Evolutionary conservation across 2,888 invertebrate genomes (phyloP), one percentile per base, ranked within the genome.

Genomic region (Syritta pipiens): DNA sequence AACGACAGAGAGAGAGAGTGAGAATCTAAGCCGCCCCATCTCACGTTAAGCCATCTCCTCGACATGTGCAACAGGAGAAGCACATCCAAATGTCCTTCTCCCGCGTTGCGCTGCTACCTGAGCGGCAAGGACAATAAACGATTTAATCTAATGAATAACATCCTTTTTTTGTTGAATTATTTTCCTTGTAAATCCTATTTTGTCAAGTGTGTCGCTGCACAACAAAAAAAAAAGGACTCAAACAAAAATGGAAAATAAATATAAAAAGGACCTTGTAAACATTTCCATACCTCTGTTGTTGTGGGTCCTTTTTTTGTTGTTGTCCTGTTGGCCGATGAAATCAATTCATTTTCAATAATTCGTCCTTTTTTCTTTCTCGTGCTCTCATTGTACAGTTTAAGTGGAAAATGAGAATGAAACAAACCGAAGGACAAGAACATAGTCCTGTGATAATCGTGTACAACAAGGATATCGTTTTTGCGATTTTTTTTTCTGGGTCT

Each of bases 341-440:
- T 79, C 74, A 74, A 74, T 79, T 74, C 79, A 62, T 79, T 67
- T 74, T 74, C 79, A 79, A 79, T 79, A 79, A 72, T 72, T 60
- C n/a, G n/a, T n/a, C n/a, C n/a, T 59, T 51, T 48, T 9, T 3
- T 22, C 22, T 10, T 28, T 6, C 44, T 37, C 53, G 40, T 65
- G 57, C 55, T 67, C 65, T 74, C 67, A 67, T 62, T 77, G 72
- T 63, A 71, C 53, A 65, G 44, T 49, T 72, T 79, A 74, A 79
- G 79, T 79, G 79, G 79, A 79, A 79, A 79, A 79, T 74, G 67
- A 74, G 72, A 79, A 74, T 67, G 67, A 79, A 79, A 79, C 79
- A 79, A 79, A 37, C 67, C 65, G 62, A 69, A 74, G 35, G 26
- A 65, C 9, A 17, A 10, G 48, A 32, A 44, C 62, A 59, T 55